These are phyloP conservation scores for Aphelinus certus DNA, from an alignment of 1,140 invertebrate genomes.

Conservation along the genomic window DNA sequence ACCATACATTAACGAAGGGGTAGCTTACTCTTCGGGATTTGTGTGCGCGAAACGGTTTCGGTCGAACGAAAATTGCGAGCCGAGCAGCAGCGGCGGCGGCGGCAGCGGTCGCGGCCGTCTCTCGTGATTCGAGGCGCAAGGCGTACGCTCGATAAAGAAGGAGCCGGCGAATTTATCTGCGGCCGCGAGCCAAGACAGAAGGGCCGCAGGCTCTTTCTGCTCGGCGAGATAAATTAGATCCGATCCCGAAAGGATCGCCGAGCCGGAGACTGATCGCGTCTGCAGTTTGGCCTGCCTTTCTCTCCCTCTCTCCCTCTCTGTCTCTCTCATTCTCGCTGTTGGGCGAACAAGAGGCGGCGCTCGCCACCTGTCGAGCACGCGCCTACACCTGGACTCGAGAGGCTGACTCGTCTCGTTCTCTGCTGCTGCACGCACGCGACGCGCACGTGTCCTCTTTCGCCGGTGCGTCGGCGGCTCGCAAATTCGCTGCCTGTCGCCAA, in stretches of 20 bases:
- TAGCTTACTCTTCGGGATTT: background rate
- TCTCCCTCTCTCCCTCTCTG: too few relatives aligned
- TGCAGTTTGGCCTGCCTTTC: slow-evolving; percentile 16
- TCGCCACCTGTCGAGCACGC: slow-evolving; percentile 59
- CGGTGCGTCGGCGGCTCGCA: too few relatives aligned
- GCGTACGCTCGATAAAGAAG: background rate
- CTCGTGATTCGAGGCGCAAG: too few relatives aligned
- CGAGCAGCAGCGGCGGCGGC: background rate
- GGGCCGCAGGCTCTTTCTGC: slow-evolving; percentile 11
- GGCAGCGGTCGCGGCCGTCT: background rate
- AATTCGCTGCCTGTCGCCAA: too few relatives aligned
- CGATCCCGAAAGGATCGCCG: slow-evolving; percentile 41
- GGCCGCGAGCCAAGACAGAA: background rate
- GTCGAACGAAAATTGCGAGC: slow-evolving; percentile 14
- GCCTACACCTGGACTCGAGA: slow-evolving; percentile 46
- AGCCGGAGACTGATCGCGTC: slow-evolving; percentile 34
- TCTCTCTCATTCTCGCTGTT: too few relatives aligned
- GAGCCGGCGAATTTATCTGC: slow-evolving; percentile 26
- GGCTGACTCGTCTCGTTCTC: background rate
- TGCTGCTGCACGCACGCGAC: background rate
- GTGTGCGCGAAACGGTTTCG: background rate
- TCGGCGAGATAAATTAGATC: slow-evolving; percentile 48
- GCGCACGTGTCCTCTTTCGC: background rate
- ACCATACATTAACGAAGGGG: too few relatives aligned
- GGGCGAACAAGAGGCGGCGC: slow-evolving; percentile 31